Conservation (phyloP, 2,797 vertebrate species). For the Esox lucius region DNA sequence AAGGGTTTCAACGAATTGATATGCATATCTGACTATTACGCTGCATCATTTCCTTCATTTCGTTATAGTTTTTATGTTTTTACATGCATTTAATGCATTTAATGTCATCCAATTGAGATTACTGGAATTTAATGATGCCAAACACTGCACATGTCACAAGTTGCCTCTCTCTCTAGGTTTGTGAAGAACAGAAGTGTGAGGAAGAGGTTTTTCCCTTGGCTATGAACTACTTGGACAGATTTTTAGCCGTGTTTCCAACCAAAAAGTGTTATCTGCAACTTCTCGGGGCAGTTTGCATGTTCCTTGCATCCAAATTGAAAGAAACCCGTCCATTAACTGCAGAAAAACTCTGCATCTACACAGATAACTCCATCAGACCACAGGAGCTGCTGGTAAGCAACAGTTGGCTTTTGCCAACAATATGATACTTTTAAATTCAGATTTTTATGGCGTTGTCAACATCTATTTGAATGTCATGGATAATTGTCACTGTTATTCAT, state of each 20-base stretch:
- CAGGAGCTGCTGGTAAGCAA: constrained; percentile 92
- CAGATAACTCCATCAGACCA: constrained; percentile 91
- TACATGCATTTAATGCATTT: constrained; percentile 7
- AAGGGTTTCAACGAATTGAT: constrained; percentile 70
- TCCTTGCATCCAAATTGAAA: constrained; percentile 94
- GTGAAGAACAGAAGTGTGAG: constrained; percentile 90
- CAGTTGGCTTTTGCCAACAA: background rate
- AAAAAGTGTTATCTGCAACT: constrained; percentile 90
- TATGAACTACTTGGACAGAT: constrained; percentile 97
- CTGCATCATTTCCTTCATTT: constrained; percentile 50
- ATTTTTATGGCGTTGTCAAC: background rate
- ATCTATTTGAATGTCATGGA: background rate
- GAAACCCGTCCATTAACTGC: constrained; percentile 88
- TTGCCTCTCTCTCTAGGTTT: constrained; percentile 76
- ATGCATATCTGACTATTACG: constrained; percentile 45
- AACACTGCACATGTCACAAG: constrained; percentile 5
- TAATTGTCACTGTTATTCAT: background rate
- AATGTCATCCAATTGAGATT: background rate
- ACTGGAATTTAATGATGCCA: background rate
- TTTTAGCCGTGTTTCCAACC: constrained; percentile 86
- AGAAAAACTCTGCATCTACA: constrained; percentile 93
- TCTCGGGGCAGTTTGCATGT: constrained; percentile 92
- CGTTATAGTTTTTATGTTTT: constrained; percentile 46
- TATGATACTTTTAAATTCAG: background rate
- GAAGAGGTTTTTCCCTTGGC: constrained; percentile 95